Conservation (phyloP, 2,888 invertebrate species). For the Troglohyphantes excavatus region DNA sequence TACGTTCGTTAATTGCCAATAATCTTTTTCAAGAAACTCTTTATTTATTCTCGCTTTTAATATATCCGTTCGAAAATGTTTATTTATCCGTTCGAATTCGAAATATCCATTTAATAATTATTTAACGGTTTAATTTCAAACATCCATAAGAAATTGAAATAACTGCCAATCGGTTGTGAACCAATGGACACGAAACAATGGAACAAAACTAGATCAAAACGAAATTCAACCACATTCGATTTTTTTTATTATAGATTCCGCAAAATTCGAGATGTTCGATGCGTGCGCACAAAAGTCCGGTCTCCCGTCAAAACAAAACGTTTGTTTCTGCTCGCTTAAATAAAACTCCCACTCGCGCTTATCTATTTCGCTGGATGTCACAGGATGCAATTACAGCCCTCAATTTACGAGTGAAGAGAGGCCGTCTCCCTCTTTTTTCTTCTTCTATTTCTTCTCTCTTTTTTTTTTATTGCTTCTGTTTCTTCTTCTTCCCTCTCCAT, state of each 20-base stretch:
- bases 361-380: constrained; percentile 6
- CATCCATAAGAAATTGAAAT: too few species aligned
- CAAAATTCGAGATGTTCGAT: neutral
- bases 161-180: neutral
- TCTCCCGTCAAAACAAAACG: constrained; percentile 64
- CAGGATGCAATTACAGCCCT: constrained; percentile 11
- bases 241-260: neutral
- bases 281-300: neutral
- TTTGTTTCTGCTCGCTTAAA: constrained; percentile 29
- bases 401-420: constrained; percentile 59
- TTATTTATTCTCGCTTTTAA: too few species aligned
- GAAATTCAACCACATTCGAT: too few species aligned
- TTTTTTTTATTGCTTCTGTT: constrained; percentile 12
- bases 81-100: too few species aligned
- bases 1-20: too few species aligned
- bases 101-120: too few species aligned
- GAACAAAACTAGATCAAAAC: too few species aligned
- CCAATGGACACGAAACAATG: neutral
- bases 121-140: too few species aligned
- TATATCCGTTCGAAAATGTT: too few species aligned
- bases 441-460: neutral
- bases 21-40: too few species aligned
- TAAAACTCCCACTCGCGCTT: constrained; percentile 37
- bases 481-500: neutral
- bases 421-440: constrained; percentile 37